Conservation (phyloP, 2,113 vertebrate genomes). For the Melanotaenia duboulayi region DNA sequence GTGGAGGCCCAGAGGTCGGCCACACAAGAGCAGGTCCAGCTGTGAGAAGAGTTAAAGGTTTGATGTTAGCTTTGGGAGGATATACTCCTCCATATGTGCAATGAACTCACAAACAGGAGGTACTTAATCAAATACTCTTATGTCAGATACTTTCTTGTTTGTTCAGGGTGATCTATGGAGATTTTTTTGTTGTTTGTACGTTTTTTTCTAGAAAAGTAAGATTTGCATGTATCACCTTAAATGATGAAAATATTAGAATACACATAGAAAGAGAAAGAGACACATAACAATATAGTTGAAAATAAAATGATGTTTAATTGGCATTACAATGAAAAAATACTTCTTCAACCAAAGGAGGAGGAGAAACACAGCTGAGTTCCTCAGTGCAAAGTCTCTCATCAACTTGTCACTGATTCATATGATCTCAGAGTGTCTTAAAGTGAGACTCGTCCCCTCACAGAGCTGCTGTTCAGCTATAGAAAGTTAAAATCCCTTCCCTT, state of each 20-base stretch:
- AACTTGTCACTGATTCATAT: constrained; percentile 52
- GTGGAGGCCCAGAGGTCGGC: constrained; percentile 71
- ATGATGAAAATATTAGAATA: too few relatives aligned
- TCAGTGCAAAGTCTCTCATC: constrained; percentile 22
- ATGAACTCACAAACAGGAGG: constrained; percentile 19
- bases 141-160: constrained; percentile 6
- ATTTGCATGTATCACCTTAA: too few relatives aligned
- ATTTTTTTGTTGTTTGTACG: neutral
- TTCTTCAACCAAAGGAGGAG: neutral
- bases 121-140: constrained; percentile 13
- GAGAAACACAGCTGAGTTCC: neutral
- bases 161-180: constrained; percentile 15
- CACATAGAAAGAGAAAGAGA: too few relatives aligned
- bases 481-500: constrained; percentile 29
- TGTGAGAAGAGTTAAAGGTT: constrained; percentile 59
- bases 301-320: too few relatives aligned
- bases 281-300: too few relatives aligned
- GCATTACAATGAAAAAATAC: neutral
- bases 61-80: constrained; percentile 63
- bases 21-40: constrained; percentile 68
- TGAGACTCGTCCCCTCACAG: constrained; percentile 39
- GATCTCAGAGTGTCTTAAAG: constrained; percentile 50
- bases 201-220: too few relatives aligned
- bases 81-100: constrained; percentile 39
- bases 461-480: constrained; percentile 33